Evolutionary conservation across 2,888 invertebrate genomes (phyloP).

Genomic region (Erpobdella octoculata): DNA sequence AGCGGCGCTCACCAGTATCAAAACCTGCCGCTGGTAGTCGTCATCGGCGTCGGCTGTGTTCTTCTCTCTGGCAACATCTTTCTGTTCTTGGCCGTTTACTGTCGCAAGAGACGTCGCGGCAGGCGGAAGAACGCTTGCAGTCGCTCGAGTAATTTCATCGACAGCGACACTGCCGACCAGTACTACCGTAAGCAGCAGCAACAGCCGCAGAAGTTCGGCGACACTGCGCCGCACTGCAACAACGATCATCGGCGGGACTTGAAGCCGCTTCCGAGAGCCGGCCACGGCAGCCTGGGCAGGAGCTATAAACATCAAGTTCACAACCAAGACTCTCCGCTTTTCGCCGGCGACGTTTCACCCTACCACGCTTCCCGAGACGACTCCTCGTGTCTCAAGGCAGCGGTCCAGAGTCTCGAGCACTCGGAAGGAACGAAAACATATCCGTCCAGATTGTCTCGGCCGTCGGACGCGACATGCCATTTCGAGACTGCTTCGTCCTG

Average conservation of each 20-base stretch:
- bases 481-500: neutral
- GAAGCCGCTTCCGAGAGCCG: neutral
- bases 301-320: too few relatives aligned
- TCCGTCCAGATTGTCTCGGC: conserved; percentile 4
- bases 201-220: neutral
- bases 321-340: neutral
- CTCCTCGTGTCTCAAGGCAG: neutral
- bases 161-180: conserved; percentile 2
- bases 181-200: conserved; percentile 13
- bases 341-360: neutral
- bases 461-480: too few relatives aligned
- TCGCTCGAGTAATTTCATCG: neutral
- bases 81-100: conserved; percentile 88
- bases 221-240: neutral
- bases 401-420: neutral
- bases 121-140: conserved; percentile 38
- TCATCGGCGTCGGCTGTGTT: conserved; percentile 84
- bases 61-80: conserved; percentile 80
- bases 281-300: too few relatives aligned
- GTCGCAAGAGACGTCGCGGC: conserved; percentile 58
- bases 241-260: neutral
- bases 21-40: conserved; percentile 42
- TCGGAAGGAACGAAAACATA: neutral
- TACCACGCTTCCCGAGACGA: neutral
- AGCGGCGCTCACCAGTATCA: conserved; percentile 2